Conservation (phyloP, 2,113 vertebrate genomes). For the Sarotherodon lohbergeri region DNA sequence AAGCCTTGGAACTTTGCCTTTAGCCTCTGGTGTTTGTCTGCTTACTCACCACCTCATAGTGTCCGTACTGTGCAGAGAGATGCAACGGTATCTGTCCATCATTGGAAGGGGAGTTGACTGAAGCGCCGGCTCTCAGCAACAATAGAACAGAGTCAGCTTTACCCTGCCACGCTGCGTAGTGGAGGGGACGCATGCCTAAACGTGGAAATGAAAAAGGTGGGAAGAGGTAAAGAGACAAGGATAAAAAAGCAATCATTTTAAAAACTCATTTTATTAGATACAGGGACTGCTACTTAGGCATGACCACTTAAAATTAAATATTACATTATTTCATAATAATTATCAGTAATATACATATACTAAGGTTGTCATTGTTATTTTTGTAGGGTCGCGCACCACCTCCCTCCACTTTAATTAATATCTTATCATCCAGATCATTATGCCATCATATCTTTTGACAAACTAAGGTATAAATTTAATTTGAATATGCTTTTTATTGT, state of each 20-base stretch:
- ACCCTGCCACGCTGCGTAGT: slow-evolving; percentile 95
- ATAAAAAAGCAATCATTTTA: not conserved
- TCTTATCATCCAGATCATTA: not conserved
- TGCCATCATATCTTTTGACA: not conserved
- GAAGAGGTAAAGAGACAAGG: not conserved
- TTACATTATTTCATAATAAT: not conserved
- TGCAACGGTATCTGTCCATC: slow-evolving; percentile 94
- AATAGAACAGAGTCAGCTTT: slow-evolving; percentile 84
- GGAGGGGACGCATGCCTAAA: slow-evolving; percentile 91
- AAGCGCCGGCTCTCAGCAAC: slow-evolving; percentile 82
- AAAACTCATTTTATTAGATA: not conserved
- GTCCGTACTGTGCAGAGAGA: slow-evolving; percentile 91
- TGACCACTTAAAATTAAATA: not conserved
- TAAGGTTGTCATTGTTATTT: not conserved
- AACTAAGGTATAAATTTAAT: not conserved
- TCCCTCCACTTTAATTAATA: not conserved
- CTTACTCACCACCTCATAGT: slow-evolving; percentile 90
- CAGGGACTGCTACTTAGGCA: not conserved
- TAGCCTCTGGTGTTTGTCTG: not conserved
- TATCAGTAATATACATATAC: not conserved
- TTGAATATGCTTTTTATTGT: not conserved
- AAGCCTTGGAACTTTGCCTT: not conserved
- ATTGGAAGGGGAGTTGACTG: slow-evolving; percentile 83
- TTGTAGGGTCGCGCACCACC: not conserved
- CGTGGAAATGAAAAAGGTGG: not conserved